A percentile compares a stretch with the other conserved stretches of the same genome.
These are phyloP conservation scores for Hirtodrosophila trivittata DNA, from an alignment of 2,888 invertebrate species.

Conservation along the genomic window DNA sequence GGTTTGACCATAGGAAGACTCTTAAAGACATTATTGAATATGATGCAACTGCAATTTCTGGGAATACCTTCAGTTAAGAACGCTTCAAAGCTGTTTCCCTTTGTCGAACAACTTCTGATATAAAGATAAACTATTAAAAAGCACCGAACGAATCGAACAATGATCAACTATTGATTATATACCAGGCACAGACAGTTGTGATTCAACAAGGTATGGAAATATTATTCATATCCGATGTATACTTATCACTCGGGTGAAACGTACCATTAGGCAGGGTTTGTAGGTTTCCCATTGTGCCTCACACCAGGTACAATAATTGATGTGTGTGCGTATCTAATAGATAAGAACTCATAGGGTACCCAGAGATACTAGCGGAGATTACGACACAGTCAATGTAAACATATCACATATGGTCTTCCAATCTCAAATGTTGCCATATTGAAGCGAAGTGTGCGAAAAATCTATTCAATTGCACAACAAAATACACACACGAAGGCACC, in stretches of 20 bases:
- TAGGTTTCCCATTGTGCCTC: conserved; percentile 43
- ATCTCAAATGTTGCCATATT: conserved; percentile 14
- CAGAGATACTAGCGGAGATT: conserved; percentile 21
- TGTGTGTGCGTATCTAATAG: conserved; percentile 8
- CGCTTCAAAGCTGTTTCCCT: too few species aligned
- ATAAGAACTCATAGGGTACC: conserved; percentile 24
- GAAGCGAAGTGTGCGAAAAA: conserved; percentile 9
- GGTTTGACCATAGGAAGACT: too few species aligned
- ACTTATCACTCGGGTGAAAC: conserved; percentile 14
- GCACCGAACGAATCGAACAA: too few species aligned
- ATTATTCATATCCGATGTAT: not conserved
- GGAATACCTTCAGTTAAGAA: too few species aligned
- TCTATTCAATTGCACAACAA: conserved; percentile 14
- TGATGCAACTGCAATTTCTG: too few species aligned
- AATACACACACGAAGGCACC: conserved; percentile 17
- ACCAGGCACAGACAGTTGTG: too few species aligned
- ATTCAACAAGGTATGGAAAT: too few species aligned
- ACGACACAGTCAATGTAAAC: conserved; percentile 22
- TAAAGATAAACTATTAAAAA: too few species aligned
- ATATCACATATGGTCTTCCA: conserved; percentile 17
- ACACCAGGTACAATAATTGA: conserved; percentile 1
- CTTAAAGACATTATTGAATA: too few species aligned
- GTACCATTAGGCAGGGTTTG: conserved; percentile 34
- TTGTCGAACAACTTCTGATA: too few species aligned
- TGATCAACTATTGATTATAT: too few species aligned